Percentiles rank a stretch among this genome's conserved stretches.
phyloP scores from a whole-genome alignment of 2,113 vertebrate species.

The Circaetus gallicus region DNA sequence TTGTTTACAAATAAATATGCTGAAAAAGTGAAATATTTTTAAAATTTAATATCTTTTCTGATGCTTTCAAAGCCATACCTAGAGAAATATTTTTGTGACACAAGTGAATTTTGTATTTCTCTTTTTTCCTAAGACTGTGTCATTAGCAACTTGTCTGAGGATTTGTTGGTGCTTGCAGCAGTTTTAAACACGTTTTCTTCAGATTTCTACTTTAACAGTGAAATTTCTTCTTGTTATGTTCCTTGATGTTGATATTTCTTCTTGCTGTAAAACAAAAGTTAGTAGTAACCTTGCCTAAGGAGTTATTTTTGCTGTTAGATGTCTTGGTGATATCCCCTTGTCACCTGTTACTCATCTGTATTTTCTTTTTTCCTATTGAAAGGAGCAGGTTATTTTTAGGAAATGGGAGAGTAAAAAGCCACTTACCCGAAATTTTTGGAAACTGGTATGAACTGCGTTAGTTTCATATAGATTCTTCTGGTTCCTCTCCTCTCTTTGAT shows the following conservation, averaged over 20 bases:
- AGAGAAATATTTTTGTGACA: not conserved
- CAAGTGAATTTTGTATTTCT: not conserved
- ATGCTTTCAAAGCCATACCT: not conserved
- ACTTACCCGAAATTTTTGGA: not conserved
- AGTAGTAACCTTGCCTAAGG: not conserved
- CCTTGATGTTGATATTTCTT: not conserved
- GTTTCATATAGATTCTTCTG: not conserved
- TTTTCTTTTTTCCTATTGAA: not conserved
- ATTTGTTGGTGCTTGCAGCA: not conserved
- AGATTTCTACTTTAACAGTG: not conserved
- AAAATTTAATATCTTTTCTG: not conserved
- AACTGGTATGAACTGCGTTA: not conserved
- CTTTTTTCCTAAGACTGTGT: not conserved
- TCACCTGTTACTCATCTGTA: not conserved
- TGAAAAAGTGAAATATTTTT: not conserved
- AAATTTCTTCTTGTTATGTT: not conserved
- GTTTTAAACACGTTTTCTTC: not conserved
- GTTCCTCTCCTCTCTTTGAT: not conserved
- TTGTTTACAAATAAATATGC: not conserved
- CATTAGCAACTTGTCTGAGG: not conserved
- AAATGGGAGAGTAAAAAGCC: not conserved
- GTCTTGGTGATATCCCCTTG: not conserved
- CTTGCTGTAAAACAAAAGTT: not conserved
- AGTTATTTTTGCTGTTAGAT: not conserved
- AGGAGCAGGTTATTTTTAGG: not conserved